Percentiles rank a stretch among this genome's conserved stretches.
These are phyloP conservation scores for Osmerus eperlanus DNA, from an alignment of 2,113 vertebrate genomes.

Conservation along the genomic window DNA sequence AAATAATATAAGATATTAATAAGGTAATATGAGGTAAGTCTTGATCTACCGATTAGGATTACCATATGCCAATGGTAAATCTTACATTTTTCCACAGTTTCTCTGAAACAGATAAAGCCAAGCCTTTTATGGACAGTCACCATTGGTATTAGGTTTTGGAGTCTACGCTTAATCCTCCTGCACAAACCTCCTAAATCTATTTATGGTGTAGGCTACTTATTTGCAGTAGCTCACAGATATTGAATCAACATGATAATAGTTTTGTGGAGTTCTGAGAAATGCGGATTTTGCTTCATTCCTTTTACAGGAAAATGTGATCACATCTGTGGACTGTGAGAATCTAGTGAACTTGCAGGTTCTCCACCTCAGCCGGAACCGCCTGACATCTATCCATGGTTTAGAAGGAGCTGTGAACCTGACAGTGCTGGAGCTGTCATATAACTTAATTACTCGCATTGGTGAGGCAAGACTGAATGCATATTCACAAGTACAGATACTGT, in stretches of 20 bases:
- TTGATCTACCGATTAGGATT: no score
- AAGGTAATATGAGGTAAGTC: no score
- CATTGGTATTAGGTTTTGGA: no score
- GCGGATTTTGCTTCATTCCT: not conserved
- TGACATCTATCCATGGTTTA: conserved; percentile 85
- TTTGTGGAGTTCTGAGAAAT: not conserved
- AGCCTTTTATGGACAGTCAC: no score
- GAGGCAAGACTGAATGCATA: conserved; percentile 48
- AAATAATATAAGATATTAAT: no score
- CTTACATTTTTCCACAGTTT: no score
- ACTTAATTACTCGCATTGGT: conserved; percentile 88
- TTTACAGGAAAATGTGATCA: conserved; percentile 85
- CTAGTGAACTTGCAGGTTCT: conserved; percentile 79
- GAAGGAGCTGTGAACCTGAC: conserved; percentile 77
- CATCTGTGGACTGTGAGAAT: conserved; percentile 79
- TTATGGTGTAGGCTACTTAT: no score
- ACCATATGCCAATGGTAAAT: no score
- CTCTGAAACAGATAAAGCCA: no score
- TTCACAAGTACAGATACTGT: not conserved
- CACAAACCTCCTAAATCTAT: no score
- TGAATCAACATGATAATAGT: not conserved
- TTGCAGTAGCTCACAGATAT: not conserved
- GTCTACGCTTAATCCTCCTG: no score
- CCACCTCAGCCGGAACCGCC: conserved; percentile 78
- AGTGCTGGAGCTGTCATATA: conserved; percentile 85